Evolutionary conservation across 2,797 vertebrate species (phyloP).

Genomic region (Okamejei kenojei): DNA sequence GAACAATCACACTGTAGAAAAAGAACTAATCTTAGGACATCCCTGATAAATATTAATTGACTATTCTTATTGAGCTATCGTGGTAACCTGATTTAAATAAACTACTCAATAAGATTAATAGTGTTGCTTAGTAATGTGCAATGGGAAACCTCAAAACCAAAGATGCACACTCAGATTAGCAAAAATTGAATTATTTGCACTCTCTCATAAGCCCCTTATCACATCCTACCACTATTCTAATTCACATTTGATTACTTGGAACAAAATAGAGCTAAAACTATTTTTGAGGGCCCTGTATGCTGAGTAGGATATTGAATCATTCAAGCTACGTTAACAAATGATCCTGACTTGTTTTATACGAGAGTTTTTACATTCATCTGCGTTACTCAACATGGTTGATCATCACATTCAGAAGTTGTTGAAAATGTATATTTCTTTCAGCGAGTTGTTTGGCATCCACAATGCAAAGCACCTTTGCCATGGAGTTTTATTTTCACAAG

Average conservation of each 20-base stretch:
- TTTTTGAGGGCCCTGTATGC: neutral
- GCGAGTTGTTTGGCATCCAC: neutral
- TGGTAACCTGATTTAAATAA: neutral
- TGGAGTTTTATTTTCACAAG: neutral
- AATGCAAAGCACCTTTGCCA: neutral
- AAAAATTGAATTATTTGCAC: neutral
- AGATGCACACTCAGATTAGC: neutral
- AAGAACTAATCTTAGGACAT: neutral
- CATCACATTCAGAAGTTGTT: neutral
- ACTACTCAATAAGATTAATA: neutral
- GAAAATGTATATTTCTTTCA: neutral
- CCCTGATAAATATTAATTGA: neutral
- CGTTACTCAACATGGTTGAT: neutral
- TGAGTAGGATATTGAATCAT: neutral
- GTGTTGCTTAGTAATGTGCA: neutral
- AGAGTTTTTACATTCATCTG: neutral
- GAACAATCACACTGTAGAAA: neutral
- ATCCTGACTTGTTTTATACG: neutral
- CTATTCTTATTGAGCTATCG: neutral
- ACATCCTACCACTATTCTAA: neutral
- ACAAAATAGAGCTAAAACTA: no score
- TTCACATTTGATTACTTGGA: neutral
- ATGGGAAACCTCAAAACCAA: neutral
- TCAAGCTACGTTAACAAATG: no score
- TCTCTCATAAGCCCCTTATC: neutral